Conservation (phyloP, 2,797 vertebrate species). For the Synanceia verrucosa region DNA sequence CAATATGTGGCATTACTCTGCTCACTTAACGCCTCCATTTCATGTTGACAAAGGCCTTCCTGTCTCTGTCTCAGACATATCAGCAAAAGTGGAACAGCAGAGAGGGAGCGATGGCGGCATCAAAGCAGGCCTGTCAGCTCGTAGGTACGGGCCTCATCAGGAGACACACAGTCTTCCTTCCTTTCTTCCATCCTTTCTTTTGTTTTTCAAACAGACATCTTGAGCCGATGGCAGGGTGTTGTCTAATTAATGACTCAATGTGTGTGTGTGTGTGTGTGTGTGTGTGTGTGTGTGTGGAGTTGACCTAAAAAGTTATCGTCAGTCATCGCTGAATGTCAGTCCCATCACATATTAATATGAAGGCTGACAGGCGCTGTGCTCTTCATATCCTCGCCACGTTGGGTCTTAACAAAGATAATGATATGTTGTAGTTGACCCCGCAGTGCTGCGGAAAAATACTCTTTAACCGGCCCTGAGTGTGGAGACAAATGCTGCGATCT, state of each 20-base stretch:
- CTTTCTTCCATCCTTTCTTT: slow-evolving; percentile 58
- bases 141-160: slow-evolving; percentile 68
- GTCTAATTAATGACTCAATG: slow-evolving; percentile 73
- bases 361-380: slow-evolving; percentile 55
- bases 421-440: slow-evolving; percentile 56
- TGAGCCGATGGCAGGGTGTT: slow-evolving; percentile 65
- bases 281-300: slow-evolving; percentile 29
- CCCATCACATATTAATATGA: slow-evolving; percentile 52
- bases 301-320: slow-evolving; percentile 72
- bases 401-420: slow-evolving; percentile 37
- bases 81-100: slow-evolving; percentile 46
- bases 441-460: slow-evolving; percentile 19
- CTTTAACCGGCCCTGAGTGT: slow-evolving; percentile 14
- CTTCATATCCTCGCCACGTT: slow-evolving; percentile 10
- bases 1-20: slow-evolving; percentile 58
- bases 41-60: slow-evolving; percentile 72
- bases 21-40: slow-evolving; percentile 68
- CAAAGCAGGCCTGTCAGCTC: slow-evolving; percentile 76
- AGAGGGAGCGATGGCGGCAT: slow-evolving; percentile 61
- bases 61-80: slow-evolving; percentile 29
- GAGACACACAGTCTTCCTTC: slow-evolving; percentile 51
- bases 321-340: slow-evolving; percentile 58
- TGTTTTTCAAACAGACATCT: slow-evolving; percentile 73
- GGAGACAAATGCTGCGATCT: slow-evolving; percentile 22
- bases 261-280: slow-evolving; percentile 29